Base-by-base conservation (phyloP, 2,888 invertebrate genomes). In the Hypomecis punctinalis region DNA sequence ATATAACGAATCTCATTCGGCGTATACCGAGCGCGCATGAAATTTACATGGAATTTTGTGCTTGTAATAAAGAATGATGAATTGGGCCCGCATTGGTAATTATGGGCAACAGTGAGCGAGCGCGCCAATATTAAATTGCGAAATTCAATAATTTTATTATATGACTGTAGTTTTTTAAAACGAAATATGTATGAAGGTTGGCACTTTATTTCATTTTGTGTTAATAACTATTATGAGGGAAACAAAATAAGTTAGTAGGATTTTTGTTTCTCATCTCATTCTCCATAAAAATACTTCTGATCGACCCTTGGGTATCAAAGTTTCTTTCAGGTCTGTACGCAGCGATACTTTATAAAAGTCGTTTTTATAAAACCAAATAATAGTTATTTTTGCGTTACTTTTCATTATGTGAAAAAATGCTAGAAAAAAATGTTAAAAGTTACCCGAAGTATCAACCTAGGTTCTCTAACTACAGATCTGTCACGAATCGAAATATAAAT, bases 51-150 rank as follows among this genome's bases (percentile, higher is more conserved):
- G 90, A 89, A 90, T 90, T 90, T 91, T 83, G 89, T 86, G 89
- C 86, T 86, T 88, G 90, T 90, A 91, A 92, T 92, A 92, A 93
- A 92, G 88, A 90, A 91, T 92, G 92, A 92, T 92, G 90, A 90
- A 93, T 92, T 90, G 92, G 82, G 82, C 84, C 86, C 86, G 88
- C 89, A 91, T 84, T 89, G 90, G 91, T 91, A 90, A 91, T 92
- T 91, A 92, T 82, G 87, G 88, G 76, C 87, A 86, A 80, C 87
- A 86, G 89, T 83, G 85, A 85, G 82, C 86, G 82, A 78, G 77
- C 85, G 79, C 80, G 82, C 84, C 83, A 83, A 85, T 89, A 85
- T 89, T 85, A 89, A 87, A 89, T 86, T 90, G 85, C 84, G 76
- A 88, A 88, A 89, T 90, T 89, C 89, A 89, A 89, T 90, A 85